Evolutionary conservation across 2,888 invertebrate species (phyloP), one percentile per base, ranked within the genome.

Genomic region (Zelleria hepariella): DNA sequence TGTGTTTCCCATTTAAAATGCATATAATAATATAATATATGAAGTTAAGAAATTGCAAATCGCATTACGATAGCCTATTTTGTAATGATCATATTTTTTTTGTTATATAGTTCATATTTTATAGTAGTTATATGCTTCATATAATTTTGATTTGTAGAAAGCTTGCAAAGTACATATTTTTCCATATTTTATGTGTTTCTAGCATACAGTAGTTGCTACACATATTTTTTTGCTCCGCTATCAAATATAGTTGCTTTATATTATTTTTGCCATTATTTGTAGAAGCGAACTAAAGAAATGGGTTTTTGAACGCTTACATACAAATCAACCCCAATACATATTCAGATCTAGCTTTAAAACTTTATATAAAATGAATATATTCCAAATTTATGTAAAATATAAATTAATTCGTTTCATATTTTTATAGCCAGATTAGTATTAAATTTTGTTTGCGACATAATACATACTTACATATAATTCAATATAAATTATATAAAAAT

Each of bases 71-170:
- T 42, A 15, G 6, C 10, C 10, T 42, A 42, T 42, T 42, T 42
- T 42, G 15, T n/a, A n/a, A n/a, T n/a, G n/a, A n/a, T 42, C 10
- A 42, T 42, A 15, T 15, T 10, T 42, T 2, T 42, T 42, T 42
- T 10, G 32, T 42, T 15, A 42, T 42, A 42, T 42, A 42, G 10
- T 42, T 42, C 32, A 1, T 10, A 42, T 42, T 10, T 42, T 42
- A 42, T 42, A 15, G 15, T 42, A 42, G 10, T 42, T 42, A 3
- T 21, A 68, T 64, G 83, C 84, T 84, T 83, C 61, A 81, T 83
- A 70, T 69, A n/a, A 5, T 23, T 76, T 75, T 82, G 77, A 74
- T 80, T 72, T 70, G 85, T 86, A 86, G 85, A 72, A 69, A 65
- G 85, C 85, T 86, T 86, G 32, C 32, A 42, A 42, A 42, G 32